Evolutionary conservation across 2,888 invertebrate species (phyloP).

Genomic region (Melolontha melolontha): DNA sequence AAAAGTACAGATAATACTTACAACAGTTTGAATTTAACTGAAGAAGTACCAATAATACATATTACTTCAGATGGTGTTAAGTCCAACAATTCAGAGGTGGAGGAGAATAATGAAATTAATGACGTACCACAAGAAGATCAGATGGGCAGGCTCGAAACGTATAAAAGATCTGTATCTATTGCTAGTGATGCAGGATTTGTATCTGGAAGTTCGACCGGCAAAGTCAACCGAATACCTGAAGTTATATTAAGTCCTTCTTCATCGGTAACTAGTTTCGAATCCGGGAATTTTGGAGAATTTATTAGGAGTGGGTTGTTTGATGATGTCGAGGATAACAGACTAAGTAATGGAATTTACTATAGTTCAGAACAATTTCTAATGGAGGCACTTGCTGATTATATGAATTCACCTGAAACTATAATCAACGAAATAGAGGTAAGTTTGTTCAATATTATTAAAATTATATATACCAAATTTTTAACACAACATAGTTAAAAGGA

Average conservation of each 20-base stretch:
- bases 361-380: slow-evolving; percentile 46
- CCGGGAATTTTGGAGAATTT: slow-evolving; percentile 18
- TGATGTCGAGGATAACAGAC: not conserved
- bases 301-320: slow-evolving; percentile 7
- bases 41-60: too few species aligned
- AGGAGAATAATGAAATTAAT: too few species aligned
- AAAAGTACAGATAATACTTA: too few species aligned
- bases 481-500: too few species aligned
- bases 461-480: too few species aligned
- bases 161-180: not conserved
- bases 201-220: not conserved
- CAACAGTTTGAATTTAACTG: too few species aligned
- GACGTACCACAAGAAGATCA: not conserved
- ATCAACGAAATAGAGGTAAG: too few species aligned
- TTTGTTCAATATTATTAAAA: too few species aligned
- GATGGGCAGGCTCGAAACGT: not conserved
- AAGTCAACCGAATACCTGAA: not conserved
- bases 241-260: slow-evolving; percentile 3
- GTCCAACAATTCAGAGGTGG: too few species aligned
- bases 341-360: slow-evolving; percentile 20
- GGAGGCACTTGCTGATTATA: slow-evolving; percentile 26
- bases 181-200: slow-evolving; percentile 3
- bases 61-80: too few species aligned
- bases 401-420: too few species aligned
- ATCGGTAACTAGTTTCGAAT: slow-evolving; percentile 1